Base-by-base conservation (phyloP, 1,140 invertebrate species). In the Zophobas morio region DNA sequence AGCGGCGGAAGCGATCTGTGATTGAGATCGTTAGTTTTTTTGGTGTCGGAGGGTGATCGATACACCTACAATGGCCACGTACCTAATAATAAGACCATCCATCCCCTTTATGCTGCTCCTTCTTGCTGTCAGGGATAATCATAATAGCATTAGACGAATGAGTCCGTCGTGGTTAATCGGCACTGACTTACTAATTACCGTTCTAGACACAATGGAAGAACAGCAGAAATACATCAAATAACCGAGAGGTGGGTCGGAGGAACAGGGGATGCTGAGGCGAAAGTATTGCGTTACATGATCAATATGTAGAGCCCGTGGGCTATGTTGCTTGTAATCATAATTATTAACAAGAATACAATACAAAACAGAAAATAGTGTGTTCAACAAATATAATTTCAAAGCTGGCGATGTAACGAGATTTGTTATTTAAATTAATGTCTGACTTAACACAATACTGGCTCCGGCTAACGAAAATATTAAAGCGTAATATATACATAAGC, bases 101-200 rank as follows among this genome's bases (percentile, higher is more conserved):
- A 66, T 81, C 78, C 79, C 72, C 79, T 76, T 76, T 77, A 77
- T 76, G 56, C 70, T 78, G 77, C 74, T 80, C 77, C 79, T 79
- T 81, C 79, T 78, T 78, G 70, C 84, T 84, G 84, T 84, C 84
- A 84, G 75, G 81, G 80, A 82, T 85, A 85, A 85, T 85, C 84
- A 85, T 85, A 85, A 85, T 85, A 78, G 82, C 83, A 82, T 84
- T 85, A 85, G 84, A 84, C 83, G 84, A 84, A 84, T 81, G 84
- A 84, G 81, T 84, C 83, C 83, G 81, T 82, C 83, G 82, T 83
- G 84, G 84, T 84, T 85, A 85, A 85, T 85, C 84, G 84, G 79
- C 80, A 79, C 83, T 82, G 84, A 85, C 84, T 84, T 84, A 84
- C 83, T 85, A 85, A 85, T 85, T 85, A 85, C 83, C 83, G 78